phyloP scores from a whole-genome alignment of 2,113 vertebrate species.

The Mastomys natalensis region DNA sequence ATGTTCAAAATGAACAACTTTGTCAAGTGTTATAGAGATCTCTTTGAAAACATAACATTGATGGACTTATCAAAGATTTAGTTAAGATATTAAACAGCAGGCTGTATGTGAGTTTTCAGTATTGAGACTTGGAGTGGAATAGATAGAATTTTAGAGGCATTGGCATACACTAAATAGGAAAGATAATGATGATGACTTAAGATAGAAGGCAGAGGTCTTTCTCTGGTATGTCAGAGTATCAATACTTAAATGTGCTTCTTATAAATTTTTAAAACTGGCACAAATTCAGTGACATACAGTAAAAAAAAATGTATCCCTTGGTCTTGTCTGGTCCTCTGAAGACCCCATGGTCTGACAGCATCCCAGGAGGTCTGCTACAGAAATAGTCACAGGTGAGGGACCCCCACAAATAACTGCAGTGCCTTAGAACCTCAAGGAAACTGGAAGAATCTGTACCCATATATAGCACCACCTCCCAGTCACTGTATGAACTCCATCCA shows the following conservation, averaged over 20 bases:
- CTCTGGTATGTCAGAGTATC: not conserved
- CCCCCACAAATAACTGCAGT: too few relatives aligned
- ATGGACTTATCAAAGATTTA: not conserved
- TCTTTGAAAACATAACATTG: not conserved
- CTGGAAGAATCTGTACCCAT: too few relatives aligned
- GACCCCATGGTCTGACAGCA: too few relatives aligned
- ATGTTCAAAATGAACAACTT: not conserved
- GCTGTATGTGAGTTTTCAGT: not conserved
- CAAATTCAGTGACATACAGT: not conserved
- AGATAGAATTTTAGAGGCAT: not conserved
- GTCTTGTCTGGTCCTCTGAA: too few relatives aligned
- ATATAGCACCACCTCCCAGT: too few relatives aligned
- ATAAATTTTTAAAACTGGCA: not conserved
- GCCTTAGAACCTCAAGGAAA: too few relatives aligned
- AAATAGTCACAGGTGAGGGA: too few relatives aligned
- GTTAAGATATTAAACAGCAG: not conserved
- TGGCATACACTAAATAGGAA: not conserved
- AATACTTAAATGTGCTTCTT: not conserved
- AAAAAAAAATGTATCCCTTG: not conserved
- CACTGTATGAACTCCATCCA: too few relatives aligned
- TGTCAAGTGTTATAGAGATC: not conserved
- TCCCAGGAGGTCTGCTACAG: too few relatives aligned
- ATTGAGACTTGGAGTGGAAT: not conserved
- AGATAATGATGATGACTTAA: not conserved
- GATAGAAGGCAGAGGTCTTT: too few relatives aligned